Conservation (phyloP, 2,797 vertebrate genomes). For the Chromobotia macracanthus region DNA sequence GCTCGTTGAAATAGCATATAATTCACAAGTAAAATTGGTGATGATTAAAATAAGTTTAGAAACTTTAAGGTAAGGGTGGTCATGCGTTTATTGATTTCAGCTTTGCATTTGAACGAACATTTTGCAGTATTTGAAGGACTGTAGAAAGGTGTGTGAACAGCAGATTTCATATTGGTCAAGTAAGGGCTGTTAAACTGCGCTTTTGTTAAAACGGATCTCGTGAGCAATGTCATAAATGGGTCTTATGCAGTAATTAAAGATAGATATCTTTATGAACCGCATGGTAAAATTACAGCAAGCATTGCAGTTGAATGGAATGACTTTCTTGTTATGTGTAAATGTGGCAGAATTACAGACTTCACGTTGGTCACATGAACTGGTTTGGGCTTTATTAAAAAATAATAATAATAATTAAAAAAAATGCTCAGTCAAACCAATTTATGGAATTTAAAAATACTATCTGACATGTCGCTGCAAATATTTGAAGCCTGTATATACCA, state of each 20-base stretch:
- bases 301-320: conserved; percentile 13
- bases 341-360: not conserved
- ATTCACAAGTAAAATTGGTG: too few species aligned
- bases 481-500: too few species aligned
- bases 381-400: too few species aligned
- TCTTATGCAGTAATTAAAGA: not conserved
- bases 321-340: conserved; percentile 11
- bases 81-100: not conserved
- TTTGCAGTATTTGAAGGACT: not conserved
- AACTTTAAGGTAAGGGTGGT: not conserved
- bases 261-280: not conserved
- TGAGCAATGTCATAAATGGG: not conserved
- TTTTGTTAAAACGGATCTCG: not conserved
- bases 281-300: not conserved
- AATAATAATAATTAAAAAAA: too few species aligned
- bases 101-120: not conserved
- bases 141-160: not conserved
- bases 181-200: not conserved
- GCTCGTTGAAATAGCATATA: not conserved
- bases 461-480: not conserved
- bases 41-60: not conserved
- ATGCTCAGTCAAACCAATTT: too few species aligned
- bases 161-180: conserved; percentile 3
- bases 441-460: not conserved
- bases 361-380: too few species aligned